Base-by-base conservation (phyloP, 2,888 invertebrate species). In the Callyntrura sp. region DNA sequence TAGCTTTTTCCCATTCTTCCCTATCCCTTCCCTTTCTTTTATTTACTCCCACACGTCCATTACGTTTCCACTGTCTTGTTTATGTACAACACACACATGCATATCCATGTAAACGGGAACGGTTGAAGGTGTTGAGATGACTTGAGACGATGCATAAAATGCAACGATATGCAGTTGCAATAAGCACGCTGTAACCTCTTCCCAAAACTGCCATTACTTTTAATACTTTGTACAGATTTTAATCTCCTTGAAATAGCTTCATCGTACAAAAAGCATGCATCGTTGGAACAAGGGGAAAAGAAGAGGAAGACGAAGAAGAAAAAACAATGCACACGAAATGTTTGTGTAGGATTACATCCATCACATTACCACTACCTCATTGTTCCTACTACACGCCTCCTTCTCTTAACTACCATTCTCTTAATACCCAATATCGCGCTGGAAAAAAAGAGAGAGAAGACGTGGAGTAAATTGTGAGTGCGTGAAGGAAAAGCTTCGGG, bases 211-310 rank as follows among this genome's bases (percentile, higher is more conserved):
- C 87, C 87, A 81, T 87, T 87, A 87, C 76, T 87, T 87, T n/a
- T 81, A 87, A 79, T 65, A 68, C 88, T 89, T 85, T 82, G 81
- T 88, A 88, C 91, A 62, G 91, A 91, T 91, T 91, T 91, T 91
- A 91, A 91, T 91, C 91, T 89, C 85, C 83, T 62, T 60, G 79
- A 87, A 89, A 91, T 91, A 55, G 48, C 84, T 83, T 85, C 28
- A 45, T 20, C 78, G 55, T 76, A 35, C 43, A 20, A 57, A 57
- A 57, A n/a, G n/a, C n/a, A n/a, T n/a, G n/a, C 43, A 70, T 45
- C 73, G 12, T 45, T 17, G 48, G 43, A 68, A 14, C 25, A n/a
- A 51, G 14, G 48, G 23, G 23, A 25, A 76, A 51, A 25, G 23
- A 43, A 11, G 73, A 11, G 45, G 8, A 45, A 9, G 35, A 14